phyloP scores from a whole-genome alignment of 2,797 vertebrate species.

The Dermochelys coriacea region DNA sequence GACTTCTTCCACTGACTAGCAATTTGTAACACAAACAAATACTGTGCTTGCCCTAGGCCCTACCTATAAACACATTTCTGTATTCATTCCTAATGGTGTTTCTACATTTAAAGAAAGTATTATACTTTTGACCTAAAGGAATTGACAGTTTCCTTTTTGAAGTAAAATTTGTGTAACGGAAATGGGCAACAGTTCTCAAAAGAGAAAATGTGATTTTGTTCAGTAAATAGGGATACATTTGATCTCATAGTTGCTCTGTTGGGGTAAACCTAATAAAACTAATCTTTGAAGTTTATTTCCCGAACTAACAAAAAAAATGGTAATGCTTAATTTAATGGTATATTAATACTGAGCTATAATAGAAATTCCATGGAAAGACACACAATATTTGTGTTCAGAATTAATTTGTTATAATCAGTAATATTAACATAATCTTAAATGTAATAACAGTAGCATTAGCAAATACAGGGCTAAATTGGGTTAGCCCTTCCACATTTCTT shows the following conservation, averaged over 20 bases:
- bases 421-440: background rate
- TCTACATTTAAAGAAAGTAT: background rate
- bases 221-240: background rate
- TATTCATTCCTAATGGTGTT: background rate
- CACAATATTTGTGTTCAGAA: background rate
- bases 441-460: background rate
- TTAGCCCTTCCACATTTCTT: background rate
- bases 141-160: background rate
- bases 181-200: background rate
- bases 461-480: background rate
- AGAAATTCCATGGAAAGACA: background rate
- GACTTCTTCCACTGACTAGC: background rate
- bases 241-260: background rate
- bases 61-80: background rate
- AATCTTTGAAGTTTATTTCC: constrained; percentile 34
- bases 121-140: constrained; percentile 1
- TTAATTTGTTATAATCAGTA: background rate
- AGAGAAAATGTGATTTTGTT: background rate
- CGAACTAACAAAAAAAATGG: background rate
- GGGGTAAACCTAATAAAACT: background rate
- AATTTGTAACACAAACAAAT: background rate
- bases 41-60: background rate
- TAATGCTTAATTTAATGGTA: background rate
- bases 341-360: background rate
- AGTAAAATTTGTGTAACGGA: background rate